Conservation (phyloP, 2,888 invertebrate genomes). For the Odontothrips loti region DNA sequence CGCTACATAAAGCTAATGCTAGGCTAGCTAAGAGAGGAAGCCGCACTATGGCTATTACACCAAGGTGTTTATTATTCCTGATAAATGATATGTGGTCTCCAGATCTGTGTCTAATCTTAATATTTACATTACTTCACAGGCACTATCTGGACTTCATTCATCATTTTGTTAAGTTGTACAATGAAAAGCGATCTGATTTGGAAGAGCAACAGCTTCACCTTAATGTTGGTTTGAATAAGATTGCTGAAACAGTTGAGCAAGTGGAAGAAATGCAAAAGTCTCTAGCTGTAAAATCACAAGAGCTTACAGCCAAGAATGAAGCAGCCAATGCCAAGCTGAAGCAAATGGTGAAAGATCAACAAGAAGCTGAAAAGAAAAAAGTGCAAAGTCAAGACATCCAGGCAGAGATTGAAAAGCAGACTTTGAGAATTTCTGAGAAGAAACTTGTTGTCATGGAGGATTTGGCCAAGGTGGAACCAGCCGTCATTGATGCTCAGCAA, state of each 20-base stretch:
- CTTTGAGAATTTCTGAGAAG: constrained; percentile 89
- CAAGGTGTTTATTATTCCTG: constrained; percentile 52
- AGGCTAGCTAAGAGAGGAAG: constrained; percentile 87
- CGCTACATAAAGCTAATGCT: constrained; percentile 90
- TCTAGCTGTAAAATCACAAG: constrained; percentile 91
- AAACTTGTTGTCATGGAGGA: constrained; percentile 93
- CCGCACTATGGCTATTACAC: constrained; percentile 96
- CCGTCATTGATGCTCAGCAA: constrained; percentile 97
- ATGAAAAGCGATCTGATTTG: constrained; percentile 95
- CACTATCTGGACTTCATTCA: constrained; percentile 99
- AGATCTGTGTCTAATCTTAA: constrained; percentile 3
- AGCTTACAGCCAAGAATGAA: constrained; percentile 94
- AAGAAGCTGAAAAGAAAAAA: constrained; percentile 98
- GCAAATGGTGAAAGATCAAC: constrained; percentile 99
- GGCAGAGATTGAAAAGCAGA: constrained; percentile 71
- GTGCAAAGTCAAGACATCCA: constrained; percentile 97
- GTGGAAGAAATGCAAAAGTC: constrained; percentile 99
- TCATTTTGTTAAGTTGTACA: constrained; percentile 96
- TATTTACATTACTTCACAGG: constrained; percentile 44
- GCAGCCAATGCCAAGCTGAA: constrained; percentile 98
- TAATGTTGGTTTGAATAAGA: constrained; percentile 97
- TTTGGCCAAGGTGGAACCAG: constrained; percentile 95
- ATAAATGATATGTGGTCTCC: neutral
- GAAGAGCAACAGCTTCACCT: constrained; percentile 98
- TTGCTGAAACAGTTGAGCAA: constrained; percentile 98